Evolutionary conservation across 1,140 invertebrate genomes (phyloP), one percentile per base, ranked within the genome.

Genomic region (Drosophila setifemur): DNA sequence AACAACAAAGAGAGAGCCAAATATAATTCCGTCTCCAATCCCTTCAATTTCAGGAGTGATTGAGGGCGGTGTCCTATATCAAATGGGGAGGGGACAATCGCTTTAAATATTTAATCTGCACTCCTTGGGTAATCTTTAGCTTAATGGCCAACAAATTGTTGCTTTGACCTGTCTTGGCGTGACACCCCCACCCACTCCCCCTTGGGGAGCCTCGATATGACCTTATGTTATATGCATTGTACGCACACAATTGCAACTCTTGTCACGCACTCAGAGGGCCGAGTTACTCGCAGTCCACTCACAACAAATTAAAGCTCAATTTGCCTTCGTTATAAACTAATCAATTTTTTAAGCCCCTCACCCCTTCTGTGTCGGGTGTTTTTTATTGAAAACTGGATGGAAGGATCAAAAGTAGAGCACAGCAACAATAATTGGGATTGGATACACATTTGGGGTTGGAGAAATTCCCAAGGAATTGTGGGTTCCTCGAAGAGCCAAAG

Each of bases 251-350:
- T 6, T 25, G 25, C 28, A 50, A 19, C 50, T 57, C 2, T 43
- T 19, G 45, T 61, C 67, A 72, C 68, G 67, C 68, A 71, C 67
- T 72, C 42, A 11, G 42, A 2, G 14, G 29, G 29, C 60, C n/a
- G 29, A 50, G 14, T 28, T 42, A 64, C 35, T 28, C 29, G 16
- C 4, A 18, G 28, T 26, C n/a, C 53, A 48, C 67, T 58, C 67
- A 31, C 26, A 71, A 61, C 68, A 61, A 72, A 72, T 72, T 72
- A 72, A 72, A 72, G 45, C 68, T 72, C 67, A 72, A 72, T 72
- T 72, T 71, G 67, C 67, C 68, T 71, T 72, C 67, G 67, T 71
- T 72, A 72, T 71, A 72, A 71, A 72, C 54, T 72, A 71, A 71
- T 72, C 54, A 72, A 72, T 72, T 72, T 45, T 61, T 72, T 31